Base-by-base conservation (phyloP, 2,888 invertebrate genomes). In the Cosmopolites sordidus region DNA sequence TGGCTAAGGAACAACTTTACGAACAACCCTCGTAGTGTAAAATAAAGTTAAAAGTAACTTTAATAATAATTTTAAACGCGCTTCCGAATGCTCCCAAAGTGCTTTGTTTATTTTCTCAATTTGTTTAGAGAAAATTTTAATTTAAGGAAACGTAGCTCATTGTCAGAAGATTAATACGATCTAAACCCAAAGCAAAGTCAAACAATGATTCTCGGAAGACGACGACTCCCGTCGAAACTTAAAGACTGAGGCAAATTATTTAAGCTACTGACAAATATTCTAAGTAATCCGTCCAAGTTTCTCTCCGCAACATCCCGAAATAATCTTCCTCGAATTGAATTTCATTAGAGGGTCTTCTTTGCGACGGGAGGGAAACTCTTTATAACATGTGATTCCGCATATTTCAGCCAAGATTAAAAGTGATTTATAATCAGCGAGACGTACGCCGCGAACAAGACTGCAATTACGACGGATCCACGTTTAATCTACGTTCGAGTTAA, bases 371-470 rank as follows among this genome's bases (percentile, higher is more conserved):
- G 33, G n/a, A n/a, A 33, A 33, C 33, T 33, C 33, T 33, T 33
- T 33, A 42, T 2, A 44, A 43, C 48, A 53, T 53, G 53, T 53
- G 53, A 44, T 48, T 40, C 33, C 30, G 53, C 53, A 53, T 53
- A 53, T 44, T 53, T 53, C 48, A 53, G 17, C 16, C 37, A 22
- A 40, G 22, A 44, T 37, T 40, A 15, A 40, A 37, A 48, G 54
- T 42, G 49, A 54, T 54, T 54, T 54, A 54, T 54, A 49, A 54
- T 54, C 49, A 42, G 41, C 41, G 30, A 44, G 8, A 51, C 40
- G 40, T 50, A 41, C 39, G 47, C 16, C 22, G 16, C 40, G 44
- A 53, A 48, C 48, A 48, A 43, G 40, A 15, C 41, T 53, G 48
- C 48, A 53, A 53, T 53, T 45, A 53, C 48, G 52, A 43, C 16